Base-by-base conservation (phyloP, 1,140 invertebrate species). In the Cherax destructor region DNA sequence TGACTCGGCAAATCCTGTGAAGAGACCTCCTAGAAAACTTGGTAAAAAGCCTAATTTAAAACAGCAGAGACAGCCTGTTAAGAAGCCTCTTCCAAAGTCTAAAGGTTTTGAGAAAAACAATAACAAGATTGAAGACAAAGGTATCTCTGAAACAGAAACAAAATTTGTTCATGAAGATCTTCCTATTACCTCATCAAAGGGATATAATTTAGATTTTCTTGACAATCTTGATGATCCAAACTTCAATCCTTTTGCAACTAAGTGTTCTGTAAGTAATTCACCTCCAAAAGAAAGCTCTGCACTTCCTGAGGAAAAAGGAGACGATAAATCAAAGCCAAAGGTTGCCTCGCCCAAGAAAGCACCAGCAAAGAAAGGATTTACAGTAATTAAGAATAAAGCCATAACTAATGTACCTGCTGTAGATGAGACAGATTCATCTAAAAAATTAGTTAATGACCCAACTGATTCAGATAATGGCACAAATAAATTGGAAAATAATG, bases 141-240 rank as follows among this genome's bases (percentile, higher is more conserved):
- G 65, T 65, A 41, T 81, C 11, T 21, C 65, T n/a, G 61, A 84
- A 52, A 18, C 61, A 4, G 78, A 78, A 10, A 30, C 47, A n/a
- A 79, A 85, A 59, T 30, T 49, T 61, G 85, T 79, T 16, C 80
- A 78, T n/a, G 86, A 88, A 49, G 91, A 92, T 6, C 65, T 89
- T 9, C 92, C 92, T 24, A 87, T 92, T 49, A 89, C 92, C 16
- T 85, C 89, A 52, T 88, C 89, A n/a, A 92, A 88, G 74, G 92
- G 92, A 49, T 92, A 92, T 69, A 91, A 92, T 72, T 87, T 92
- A 52, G 92, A 92, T 52, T 92, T 92, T 52, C 79, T 93, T n/a
- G 90, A 93, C 41, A 88, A 92, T 50, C 74, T 92, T 41, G 92
- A 92, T 50, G 92, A 92, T 65, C 89, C 85, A 41, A 92, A 86